Evolutionary conservation across 2,888 invertebrate genomes (phyloP).

Genomic region (Lycia hirtaria): DNA sequence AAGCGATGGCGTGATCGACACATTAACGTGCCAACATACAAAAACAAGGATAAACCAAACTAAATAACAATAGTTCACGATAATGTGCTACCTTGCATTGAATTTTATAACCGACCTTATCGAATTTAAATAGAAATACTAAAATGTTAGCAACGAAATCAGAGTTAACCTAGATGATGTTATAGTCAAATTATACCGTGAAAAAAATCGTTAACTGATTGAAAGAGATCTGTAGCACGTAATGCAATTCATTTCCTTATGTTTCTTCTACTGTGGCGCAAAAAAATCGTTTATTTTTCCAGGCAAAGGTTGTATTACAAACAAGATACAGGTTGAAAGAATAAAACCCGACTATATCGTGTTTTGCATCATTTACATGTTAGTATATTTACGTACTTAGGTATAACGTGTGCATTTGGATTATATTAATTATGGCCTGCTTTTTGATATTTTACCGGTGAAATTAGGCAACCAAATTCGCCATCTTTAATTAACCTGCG

Average conservation of each 20-base stretch:
- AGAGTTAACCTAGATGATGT: background rate
- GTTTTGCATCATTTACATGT: too few relatives aligned
- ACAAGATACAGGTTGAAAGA: too few relatives aligned
- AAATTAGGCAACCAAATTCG: too few relatives aligned
- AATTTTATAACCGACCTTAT: constrained; percentile 5
- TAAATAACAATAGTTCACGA: constrained; percentile 3
- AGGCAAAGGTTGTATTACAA: background rate
- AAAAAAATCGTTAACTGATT: constrained; percentile 9
- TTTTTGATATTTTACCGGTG: too few relatives aligned
- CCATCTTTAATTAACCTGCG: too few relatives aligned
- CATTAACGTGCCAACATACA: background rate
- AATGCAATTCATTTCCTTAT: constrained; percentile 43
- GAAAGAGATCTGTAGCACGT: constrained; percentile 8
- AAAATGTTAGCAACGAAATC: background rate
- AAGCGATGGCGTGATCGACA: background rate
- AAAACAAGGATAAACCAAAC: constrained; percentile 13
- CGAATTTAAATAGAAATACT: constrained; percentile 12
- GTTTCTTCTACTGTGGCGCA: background rate
- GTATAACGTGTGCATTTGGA: too few relatives aligned
- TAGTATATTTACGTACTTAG: too few relatives aligned
- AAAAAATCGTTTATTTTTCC: background rate
- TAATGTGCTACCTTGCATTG: constrained; percentile 4
- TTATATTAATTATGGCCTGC: too few relatives aligned
- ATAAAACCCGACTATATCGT: too few relatives aligned
- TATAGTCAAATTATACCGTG: constrained; percentile 10